Conservation (phyloP, 2,113 vertebrate species). For the Gobiocypris rarus region DNA sequence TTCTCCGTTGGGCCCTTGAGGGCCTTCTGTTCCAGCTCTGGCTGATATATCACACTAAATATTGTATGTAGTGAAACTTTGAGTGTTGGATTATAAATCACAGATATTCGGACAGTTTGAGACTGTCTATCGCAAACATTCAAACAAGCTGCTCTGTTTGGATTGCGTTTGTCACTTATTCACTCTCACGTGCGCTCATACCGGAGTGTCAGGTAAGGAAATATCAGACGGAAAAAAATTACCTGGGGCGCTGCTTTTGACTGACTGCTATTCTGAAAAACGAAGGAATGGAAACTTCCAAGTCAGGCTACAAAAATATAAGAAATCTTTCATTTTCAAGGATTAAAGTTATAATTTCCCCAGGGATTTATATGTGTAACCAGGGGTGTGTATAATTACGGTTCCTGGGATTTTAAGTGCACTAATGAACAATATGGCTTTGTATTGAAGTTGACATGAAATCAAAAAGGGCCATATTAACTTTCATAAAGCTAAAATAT, state of each 20-base stretch:
- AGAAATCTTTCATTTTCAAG: slow-evolving; percentile 22
- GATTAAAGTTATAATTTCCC: not conserved
- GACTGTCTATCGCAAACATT: not conserved
- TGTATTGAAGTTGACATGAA: not conserved
- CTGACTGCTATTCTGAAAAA: slow-evolving; percentile 19
- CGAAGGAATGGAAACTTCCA: slow-evolving; percentile 9
- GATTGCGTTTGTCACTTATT: not conserved
- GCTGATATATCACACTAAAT: slow-evolving; percentile 37
- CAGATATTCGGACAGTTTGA: slow-evolving; percentile 21
- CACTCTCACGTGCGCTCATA: slow-evolving; percentile 20
- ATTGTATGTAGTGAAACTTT: slow-evolving; percentile 44
- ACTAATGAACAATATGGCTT: not conserved
- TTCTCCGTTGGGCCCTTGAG: not conserved
- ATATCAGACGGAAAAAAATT: slow-evolving; percentile 18
- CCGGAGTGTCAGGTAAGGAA: slow-evolving; percentile 22
- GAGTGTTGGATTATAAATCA: slow-evolving; percentile 22
- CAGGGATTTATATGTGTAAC: not conserved
- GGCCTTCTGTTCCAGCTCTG: slow-evolving; percentile 17
- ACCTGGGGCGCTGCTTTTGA: slow-evolving; percentile 26
- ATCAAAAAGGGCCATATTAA: not conserved
- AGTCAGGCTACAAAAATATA: slow-evolving; percentile 9
- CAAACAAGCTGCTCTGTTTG: slow-evolving; percentile 2
- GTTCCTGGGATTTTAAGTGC: not conserved
- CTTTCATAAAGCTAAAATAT: not conserved
- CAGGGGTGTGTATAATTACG: not conserved